Evolutionary conservation across 2,113 vertebrate genomes (phyloP), one percentile per base, ranked within the genome.

Genomic region (Dasyornis broadbenti): DNA sequence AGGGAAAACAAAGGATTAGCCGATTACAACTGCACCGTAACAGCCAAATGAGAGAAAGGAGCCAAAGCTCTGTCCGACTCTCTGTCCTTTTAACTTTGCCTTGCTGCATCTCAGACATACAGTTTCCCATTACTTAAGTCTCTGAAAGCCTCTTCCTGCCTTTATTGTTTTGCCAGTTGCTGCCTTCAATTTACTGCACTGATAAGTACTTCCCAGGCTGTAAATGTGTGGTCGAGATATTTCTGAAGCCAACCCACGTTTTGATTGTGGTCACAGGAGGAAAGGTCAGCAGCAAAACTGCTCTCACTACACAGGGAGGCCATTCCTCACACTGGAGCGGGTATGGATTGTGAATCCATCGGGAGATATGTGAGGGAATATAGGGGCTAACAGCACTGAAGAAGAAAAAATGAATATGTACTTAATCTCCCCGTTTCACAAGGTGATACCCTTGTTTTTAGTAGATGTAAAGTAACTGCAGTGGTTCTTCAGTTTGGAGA

Each of bases 91-190:
- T 81, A 93, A 90, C 61, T 92, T 70, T 77, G 70, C 57, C 88
- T 80, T 90, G 60, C 68, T 95, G 80, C 82, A 53, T 80, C 78
- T 64, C 64, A 82, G 87, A 61, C 75, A 61, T 59, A 26, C 82
- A 93, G 72, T 64, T 90, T 92, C 95, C 86, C 82, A 83, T 93
- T 89, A 86, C 68, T 86, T 86, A 61, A 68, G 81, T 64, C 64
- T 90, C 86, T 86, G 64, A 75, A 86, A 92, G 33, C 52, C 63
- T 90, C 79, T 96, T 96, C 90, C 93, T 96, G 95, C 79, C 91
- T 95, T 92, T 91, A 82, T 92, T 95, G 89, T 86, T 95, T 91
- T 92, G 65, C 69, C 92, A 95, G 86, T 94, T 95, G 95, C 77
- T 88, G 64, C 79, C 82, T 87, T 88, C 92, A 93, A 9, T 91